phyloP scores from a whole-genome alignment of 2,113 vertebrate genomes.

The Otus sunia region DNA sequence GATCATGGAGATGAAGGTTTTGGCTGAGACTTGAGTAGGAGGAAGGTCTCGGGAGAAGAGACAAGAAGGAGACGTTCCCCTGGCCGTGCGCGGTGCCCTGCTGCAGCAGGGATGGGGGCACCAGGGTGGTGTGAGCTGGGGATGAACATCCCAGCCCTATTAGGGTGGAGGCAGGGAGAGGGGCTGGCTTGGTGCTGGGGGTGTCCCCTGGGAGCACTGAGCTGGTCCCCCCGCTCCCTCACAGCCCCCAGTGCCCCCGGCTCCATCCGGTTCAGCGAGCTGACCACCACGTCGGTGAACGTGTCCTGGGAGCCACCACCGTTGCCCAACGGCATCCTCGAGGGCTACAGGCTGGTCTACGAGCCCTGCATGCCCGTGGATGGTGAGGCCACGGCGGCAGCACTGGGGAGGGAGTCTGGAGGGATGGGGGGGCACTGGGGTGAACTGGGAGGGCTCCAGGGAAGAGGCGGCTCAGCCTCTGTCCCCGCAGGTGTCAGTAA shows the following conservation, averaged over 20 bases:
- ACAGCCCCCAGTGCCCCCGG: constrained; percentile 91
- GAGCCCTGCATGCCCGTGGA: constrained; percentile 92
- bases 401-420: background rate
- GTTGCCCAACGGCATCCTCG: constrained; percentile 91
- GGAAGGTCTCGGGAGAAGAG: background rate
- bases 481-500: constrained; percentile 89
- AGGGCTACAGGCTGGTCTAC: constrained; percentile 91
- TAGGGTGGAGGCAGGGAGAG: background rate
- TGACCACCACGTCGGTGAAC: constrained; percentile 96
- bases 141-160: rapidly evolving
- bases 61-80: rapidly evolving
- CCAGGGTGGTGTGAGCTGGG: background rate
- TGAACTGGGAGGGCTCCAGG: background rate
- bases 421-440: no score
- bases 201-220: background rate
- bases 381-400: constrained; percentile 71
- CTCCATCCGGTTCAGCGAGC: constrained; percentile 92
- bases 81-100: rapidly evolving
- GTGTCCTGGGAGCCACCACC: constrained; percentile 92
- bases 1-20: rapidly evolving
- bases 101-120: background rate
- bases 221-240: background rate
- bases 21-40: background rate
- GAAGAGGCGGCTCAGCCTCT: background rate
- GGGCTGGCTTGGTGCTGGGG: background rate